These are phyloP conservation scores for Laticauda colubrina DNA, from an alignment of 2,113 vertebrate genomes.

Conservation along the genomic window DNA sequence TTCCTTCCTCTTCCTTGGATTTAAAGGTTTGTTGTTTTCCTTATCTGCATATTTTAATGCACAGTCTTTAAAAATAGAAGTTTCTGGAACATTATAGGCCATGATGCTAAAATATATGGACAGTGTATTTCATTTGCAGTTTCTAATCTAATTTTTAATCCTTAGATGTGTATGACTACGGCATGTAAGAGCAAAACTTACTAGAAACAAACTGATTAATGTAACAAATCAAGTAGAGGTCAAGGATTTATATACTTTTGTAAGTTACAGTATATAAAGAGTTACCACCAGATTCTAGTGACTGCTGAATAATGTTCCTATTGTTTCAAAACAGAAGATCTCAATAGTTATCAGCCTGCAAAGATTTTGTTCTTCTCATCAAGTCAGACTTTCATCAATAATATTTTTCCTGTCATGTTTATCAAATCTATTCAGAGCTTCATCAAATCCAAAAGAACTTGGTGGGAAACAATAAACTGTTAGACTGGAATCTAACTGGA, in stretches of 20 bases:
- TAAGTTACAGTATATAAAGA: not conserved
- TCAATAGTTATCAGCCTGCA: not conserved
- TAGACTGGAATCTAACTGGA: slow-evolving; percentile 52
- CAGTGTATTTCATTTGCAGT: not conserved
- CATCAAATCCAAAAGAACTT: slow-evolving; percentile 38
- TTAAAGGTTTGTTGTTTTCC: not conserved
- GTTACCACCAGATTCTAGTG: not conserved
- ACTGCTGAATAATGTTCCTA: not conserved
- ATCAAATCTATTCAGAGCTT: slow-evolving; percentile 9
- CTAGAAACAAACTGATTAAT: not conserved
- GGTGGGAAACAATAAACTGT: slow-evolving; percentile 52
- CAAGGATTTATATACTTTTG: not conserved
- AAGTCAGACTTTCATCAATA: slow-evolving; percentile 25
- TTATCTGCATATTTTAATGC: not conserved
- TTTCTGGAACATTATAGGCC: not conserved
- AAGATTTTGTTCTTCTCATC: not conserved
- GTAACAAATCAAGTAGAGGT: not conserved
- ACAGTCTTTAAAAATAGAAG: not conserved
- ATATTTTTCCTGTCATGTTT: slow-evolving; percentile 28
- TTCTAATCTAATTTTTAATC: not conserved
- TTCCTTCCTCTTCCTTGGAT: not conserved
- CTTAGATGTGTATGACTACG: not conserved
- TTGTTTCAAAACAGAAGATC: not conserved
- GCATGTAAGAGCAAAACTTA: not conserved
- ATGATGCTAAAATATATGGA: not conserved